Conservation (phyloP, 2,888 invertebrate genomes). For the Pharmacophagus antenor region DNA sequence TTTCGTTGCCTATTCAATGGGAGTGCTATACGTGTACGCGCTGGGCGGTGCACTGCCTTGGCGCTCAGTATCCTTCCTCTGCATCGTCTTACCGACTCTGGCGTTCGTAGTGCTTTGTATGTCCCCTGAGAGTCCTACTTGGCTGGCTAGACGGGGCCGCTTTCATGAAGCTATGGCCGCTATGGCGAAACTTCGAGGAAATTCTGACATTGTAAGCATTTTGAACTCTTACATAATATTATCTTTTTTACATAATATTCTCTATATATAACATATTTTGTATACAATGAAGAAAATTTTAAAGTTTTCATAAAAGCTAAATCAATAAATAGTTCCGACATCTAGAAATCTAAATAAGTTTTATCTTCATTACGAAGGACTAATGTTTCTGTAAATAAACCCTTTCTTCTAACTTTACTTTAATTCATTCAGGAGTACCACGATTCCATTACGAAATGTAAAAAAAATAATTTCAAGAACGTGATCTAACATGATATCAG, state of each 20-base stretch:
- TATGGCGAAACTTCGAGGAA: constrained; percentile 82
- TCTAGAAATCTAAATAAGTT: too few relatives aligned
- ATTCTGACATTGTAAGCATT: constrained; percentile 76
- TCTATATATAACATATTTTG: too few relatives aligned
- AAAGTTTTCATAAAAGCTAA: too few relatives aligned
- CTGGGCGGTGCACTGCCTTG: constrained; percentile 86
- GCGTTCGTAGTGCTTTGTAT: constrained; percentile 82
- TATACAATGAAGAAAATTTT: too few relatives aligned
- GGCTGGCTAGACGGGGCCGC: constrained; percentile 84
- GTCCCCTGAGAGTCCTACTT: constrained; percentile 88
- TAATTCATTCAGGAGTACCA: background rate
- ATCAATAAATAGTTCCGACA: too few relatives aligned
- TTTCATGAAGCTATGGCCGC: constrained; percentile 80
- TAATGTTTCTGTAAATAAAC: background rate
- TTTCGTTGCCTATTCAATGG: constrained; percentile 87
- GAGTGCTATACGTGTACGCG: constrained; percentile 87
- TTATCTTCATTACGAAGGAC: too few relatives aligned
- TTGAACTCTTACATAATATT: background rate
- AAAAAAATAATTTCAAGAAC: constrained; percentile 18
- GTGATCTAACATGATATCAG: constrained; percentile 8
- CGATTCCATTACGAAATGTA: background rate
- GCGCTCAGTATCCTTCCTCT: constrained; percentile 85
- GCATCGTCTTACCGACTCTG: constrained; percentile 81
- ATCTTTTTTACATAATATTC: background rate
- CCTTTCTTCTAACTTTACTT: background rate